Evolutionary conservation across 2,888 invertebrate species (phyloP).

Genomic region (Zaprionus obscuricornis): DNA sequence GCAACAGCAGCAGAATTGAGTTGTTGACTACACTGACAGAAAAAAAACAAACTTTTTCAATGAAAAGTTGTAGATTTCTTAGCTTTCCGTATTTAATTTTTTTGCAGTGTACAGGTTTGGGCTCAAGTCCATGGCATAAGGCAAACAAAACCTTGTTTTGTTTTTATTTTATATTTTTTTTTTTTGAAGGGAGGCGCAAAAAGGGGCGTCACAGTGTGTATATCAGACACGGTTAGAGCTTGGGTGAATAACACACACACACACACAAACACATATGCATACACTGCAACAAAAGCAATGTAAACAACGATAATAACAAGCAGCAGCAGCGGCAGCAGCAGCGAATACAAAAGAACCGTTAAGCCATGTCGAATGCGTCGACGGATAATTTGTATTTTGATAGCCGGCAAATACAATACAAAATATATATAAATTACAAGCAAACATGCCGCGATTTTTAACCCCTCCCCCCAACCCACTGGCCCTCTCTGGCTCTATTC

Average conservation of each 20-base stretch:
- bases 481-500: neutral
- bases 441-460: conserved; percentile 43
- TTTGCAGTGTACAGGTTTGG: no score
- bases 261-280: no score
- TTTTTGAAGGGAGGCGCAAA: no score
- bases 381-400: conserved; percentile 75
- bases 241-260: no score
- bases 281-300: conserved; percentile 46
- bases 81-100: no score
- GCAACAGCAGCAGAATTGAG: no score
- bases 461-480: conserved; percentile 12
- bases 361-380: conserved; percentile 59
- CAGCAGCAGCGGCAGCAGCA: conserved; percentile 6
- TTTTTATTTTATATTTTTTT: no score
- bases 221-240: conserved; percentile 70
- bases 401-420: conserved; percentile 65
- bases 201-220: conserved; percentile 44
- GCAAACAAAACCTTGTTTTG: conserved; percentile 48
- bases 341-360: conserved; percentile 33
- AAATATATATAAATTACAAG: conserved; percentile 78
- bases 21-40: no score
- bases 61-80: no score
- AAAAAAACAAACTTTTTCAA: no score
- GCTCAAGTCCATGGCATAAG: conserved; percentile 16
- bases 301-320: conserved; percentile 36